Percentiles rank a stretch among this genome's conserved stretches.
Evolutionary conservation across 1,140 invertebrate species (phyloP).

Genomic region (Brachystomella parvula): DNA sequence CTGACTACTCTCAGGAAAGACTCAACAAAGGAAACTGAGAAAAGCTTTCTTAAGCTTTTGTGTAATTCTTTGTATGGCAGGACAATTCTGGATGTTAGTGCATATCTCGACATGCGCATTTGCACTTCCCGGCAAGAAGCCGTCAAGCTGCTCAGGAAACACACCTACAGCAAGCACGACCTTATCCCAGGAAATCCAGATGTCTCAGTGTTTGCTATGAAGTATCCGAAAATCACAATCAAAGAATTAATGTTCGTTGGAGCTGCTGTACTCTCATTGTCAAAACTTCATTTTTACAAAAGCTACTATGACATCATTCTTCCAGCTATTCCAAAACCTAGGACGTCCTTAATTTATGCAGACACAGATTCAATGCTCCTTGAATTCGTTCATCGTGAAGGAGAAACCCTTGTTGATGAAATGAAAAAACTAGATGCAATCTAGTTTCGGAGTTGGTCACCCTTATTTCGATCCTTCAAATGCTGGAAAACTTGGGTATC

Average conservation of each 20-base stretch:
- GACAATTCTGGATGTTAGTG: not conserved
- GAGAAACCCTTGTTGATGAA: not conserved
- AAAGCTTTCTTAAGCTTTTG: not conserved
- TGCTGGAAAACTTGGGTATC: not conserved
- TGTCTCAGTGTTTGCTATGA: not conserved
- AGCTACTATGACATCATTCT: not conserved
- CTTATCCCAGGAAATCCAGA: not conserved
- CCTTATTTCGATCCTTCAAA: not conserved
- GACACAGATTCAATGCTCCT: slow-evolving; percentile 1
- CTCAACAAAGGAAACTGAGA: not conserved
- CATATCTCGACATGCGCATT: not conserved
- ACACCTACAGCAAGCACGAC: not conserved
- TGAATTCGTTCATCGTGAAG: not conserved
- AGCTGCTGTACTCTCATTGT: not conserved
- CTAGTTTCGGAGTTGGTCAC: not conserved
- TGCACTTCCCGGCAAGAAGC: not conserved
- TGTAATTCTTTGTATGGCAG: not conserved
- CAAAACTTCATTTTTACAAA: not conserved
- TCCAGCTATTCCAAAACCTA: not conserved
- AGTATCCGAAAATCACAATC: not conserved
- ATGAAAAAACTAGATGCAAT: not conserved
- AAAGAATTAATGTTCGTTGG: not conserved
- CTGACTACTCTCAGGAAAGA: not conserved
- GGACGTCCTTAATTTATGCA: not conserved
- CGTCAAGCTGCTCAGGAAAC: not conserved